phyloP scores from a whole-genome alignment of 2,113 vertebrate species.

The Cheirogaleus medius region DNA sequence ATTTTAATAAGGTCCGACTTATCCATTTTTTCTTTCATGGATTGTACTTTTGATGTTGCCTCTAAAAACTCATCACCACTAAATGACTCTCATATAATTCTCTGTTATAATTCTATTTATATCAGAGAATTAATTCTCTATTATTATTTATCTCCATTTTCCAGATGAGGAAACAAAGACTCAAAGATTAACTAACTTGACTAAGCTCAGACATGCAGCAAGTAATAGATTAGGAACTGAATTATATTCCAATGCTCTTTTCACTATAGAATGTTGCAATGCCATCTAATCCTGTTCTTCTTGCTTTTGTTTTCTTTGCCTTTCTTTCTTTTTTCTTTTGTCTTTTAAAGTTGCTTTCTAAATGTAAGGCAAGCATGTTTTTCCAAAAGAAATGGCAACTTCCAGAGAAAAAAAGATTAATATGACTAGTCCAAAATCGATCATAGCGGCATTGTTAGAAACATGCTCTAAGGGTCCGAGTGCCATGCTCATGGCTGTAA shows the following conservation, averaged over 20 bases:
- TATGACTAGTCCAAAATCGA: constrained; percentile 87
- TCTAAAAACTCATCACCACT: neutral
- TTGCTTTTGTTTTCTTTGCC: neutral
- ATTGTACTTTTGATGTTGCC: neutral
- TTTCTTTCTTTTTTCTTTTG: neutral
- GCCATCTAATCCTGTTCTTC: neutral
- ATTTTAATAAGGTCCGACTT: neutral
- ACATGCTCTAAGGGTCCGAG: neutral
- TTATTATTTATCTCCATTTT: neutral
- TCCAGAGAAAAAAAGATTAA: constrained; percentile 88
- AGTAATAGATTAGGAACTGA: neutral
- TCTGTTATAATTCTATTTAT: neutral
- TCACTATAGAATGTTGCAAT: neutral
- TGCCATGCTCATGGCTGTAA: no score
- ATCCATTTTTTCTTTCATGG: neutral
- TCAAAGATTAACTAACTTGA: neutral
- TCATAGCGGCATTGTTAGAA: neutral
- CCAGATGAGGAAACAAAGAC: neutral
- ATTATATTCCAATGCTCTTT: neutral
- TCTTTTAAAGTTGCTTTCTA: constrained; percentile 37
- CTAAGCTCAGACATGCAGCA: neutral
- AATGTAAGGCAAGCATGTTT: constrained; percentile 88
- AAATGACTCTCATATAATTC: neutral
- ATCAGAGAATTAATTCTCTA: neutral
- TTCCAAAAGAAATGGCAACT: constrained; percentile 90